These are phyloP conservation scores for Chinchilla lanigera DNA, from an alignment of 2,113 vertebrate species.

Conservation along the genomic window DNA sequence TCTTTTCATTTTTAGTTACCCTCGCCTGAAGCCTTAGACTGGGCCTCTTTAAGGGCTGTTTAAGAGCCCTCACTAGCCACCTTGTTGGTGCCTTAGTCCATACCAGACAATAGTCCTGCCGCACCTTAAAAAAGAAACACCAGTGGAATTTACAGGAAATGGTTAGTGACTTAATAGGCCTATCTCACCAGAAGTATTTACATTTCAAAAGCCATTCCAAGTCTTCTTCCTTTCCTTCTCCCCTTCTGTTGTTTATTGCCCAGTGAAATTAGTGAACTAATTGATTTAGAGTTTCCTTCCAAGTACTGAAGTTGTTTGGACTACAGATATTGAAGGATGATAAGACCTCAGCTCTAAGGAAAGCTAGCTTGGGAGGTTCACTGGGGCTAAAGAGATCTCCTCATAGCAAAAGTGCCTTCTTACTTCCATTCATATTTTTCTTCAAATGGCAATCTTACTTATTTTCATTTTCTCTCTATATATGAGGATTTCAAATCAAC, in stretches of 20 bases:
- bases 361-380: not conserved
- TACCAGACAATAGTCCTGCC: not conserved
- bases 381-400: not conserved
- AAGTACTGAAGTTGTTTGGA: not conserved
- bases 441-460: conserved; percentile 8
- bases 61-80: not conserved
- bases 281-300: conserved; percentile 2
- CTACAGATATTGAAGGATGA: not conserved
- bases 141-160: not conserved
- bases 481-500: not conserved
- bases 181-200: not conserved
- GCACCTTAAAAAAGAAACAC: not conserved
- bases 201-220: conserved; percentile 25
- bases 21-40: not conserved
- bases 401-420: not conserved
- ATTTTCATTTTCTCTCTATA: not conserved
- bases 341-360: not conserved
- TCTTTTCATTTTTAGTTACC: conserved; percentile 14
- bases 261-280: conserved; percentile 16
- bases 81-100: not conserved
- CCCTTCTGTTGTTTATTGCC: not conserved
- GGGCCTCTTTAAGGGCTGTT: not conserved
- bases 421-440: conserved; percentile 3
- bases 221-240: not conserved
- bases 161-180: not conserved